Percentiles rank a stretch among this genome's conserved stretches.
These are phyloP conservation scores for Apotomis turbidana DNA, from an alignment of 2,888 invertebrate genomes.

Conservation along the genomic window DNA sequence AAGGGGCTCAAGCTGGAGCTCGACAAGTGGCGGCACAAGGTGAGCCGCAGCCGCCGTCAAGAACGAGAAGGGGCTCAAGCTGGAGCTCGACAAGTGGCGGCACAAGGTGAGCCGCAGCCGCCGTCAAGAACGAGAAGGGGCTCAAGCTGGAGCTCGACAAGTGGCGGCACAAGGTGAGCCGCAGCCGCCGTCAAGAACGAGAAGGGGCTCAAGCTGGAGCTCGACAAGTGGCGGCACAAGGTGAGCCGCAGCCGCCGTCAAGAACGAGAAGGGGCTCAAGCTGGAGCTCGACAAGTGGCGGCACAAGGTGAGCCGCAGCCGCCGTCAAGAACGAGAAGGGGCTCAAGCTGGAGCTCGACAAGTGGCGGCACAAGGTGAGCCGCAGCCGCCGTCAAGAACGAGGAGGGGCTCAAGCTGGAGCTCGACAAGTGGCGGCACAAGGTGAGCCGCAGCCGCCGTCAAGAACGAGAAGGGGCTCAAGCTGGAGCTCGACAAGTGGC, in stretches of 20 bases:
- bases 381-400: constrained; percentile 76
- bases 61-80: constrained; percentile 66
- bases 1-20: constrained; percentile 88
- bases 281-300: constrained; percentile 93
- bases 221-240: constrained; percentile 87
- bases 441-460: constrained; percentile 65
- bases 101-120: constrained; percentile 87
- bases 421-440: constrained; percentile 92
- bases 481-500: constrained; percentile 89
- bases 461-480: constrained; percentile 80
- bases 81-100: constrained; percentile 89
- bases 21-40: constrained; percentile 91
- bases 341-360: constrained; percentile 88
- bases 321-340: constrained; percentile 78
- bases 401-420: constrained; percentile 87
- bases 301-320: constrained; percentile 68
- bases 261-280: constrained; percentile 85
- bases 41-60: too few species aligned
- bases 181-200: constrained; percentile 78
- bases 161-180: constrained; percentile 86
- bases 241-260: constrained; percentile 80
- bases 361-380: constrained; percentile 89
- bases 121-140: constrained; percentile 79
- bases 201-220: constrained; percentile 81
- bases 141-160: constrained; percentile 91